phyloP scores from a whole-genome alignment of 2,888 invertebrate species.

The Cylindroiulus punctatus region DNA sequence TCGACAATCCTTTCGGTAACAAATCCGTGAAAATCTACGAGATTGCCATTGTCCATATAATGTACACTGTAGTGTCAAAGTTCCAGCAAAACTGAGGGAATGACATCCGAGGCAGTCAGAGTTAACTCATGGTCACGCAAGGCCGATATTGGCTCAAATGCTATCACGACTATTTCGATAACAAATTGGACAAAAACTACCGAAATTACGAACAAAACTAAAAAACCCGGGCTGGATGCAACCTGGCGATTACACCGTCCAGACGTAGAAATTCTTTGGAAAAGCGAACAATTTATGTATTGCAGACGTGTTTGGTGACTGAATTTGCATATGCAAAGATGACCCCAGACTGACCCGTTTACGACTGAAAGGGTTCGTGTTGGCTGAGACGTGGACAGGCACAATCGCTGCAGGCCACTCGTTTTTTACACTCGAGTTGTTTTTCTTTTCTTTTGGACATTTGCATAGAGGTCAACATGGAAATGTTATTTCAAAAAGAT shows the following conservation, averaged over 20 bases:
- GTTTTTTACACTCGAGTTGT: background rate
- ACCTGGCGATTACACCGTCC: background rate
- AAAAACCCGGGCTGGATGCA: background rate
- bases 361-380: conserved; percentile 22
- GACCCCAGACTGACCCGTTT: conserved; percentile 32
- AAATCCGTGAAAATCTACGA: background rate
- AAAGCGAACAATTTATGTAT: conserved; percentile 2
- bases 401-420: background rate
- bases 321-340: conserved; percentile 24
- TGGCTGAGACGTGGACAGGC: conserved; percentile 3
- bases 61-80: background rate
- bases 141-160: background rate
- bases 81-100: background rate
- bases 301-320: conserved; percentile 15
- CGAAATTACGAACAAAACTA: background rate
- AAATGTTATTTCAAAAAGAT: background rate
- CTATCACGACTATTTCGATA: background rate
- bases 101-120: background rate
- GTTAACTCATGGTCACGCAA: background rate
- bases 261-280: background rate
- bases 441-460: background rate
- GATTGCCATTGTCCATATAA: background rate
- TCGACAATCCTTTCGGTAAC: background rate
- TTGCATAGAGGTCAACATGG: conserved; percentile 19
- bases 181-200: background rate